Percentiles rank a stretch among this genome's conserved stretches.
These are phyloP conservation scores for Clarias fuscus DNA, from an alignment of 2,797 vertebrate species.

Conservation along the genomic window DNA sequence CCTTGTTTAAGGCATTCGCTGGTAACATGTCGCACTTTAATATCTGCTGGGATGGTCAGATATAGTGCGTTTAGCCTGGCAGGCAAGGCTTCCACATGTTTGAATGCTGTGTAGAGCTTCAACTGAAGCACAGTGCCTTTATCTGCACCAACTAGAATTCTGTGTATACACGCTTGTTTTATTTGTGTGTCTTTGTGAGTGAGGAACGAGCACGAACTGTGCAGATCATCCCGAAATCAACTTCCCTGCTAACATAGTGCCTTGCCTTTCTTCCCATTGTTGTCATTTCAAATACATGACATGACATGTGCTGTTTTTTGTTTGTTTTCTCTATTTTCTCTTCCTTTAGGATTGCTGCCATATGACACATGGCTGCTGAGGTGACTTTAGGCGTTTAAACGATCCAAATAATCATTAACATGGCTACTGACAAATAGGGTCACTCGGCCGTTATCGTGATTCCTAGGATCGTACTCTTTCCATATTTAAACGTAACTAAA, in stretches of 20 bases:
- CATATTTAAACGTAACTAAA: constrained; percentile 16
- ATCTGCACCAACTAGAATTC: constrained; percentile 42
- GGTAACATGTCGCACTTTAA: constrained; percentile 71
- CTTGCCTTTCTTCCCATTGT: constrained; percentile 34
- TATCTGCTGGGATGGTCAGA: constrained; percentile 43
- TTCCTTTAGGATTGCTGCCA: background rate
- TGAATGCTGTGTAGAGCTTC: constrained; percentile 45
- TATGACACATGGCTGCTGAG: background rate
- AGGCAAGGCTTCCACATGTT: constrained; percentile 21
- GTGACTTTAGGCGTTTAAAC: background rate
- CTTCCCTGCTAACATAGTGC: constrained; percentile 37
- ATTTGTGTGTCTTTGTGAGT: background rate
- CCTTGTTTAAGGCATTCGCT: background rate
- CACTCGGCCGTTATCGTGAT: background rate
- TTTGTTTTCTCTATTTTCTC: background rate
- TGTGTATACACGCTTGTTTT: background rate
- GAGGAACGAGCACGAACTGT: background rate
- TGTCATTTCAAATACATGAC: background rate
- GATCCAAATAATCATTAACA: background rate
- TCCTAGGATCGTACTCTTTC: background rate
- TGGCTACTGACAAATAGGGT: constrained; percentile 7
- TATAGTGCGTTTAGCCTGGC: constrained; percentile 9
- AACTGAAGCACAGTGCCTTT: constrained; percentile 64
- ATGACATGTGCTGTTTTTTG: background rate
- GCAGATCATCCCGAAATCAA: constrained; percentile 18